These are phyloP conservation scores for Melanostoma mellinum DNA, from an alignment of 2,888 invertebrate species.

Conservation along the genomic window DNA sequence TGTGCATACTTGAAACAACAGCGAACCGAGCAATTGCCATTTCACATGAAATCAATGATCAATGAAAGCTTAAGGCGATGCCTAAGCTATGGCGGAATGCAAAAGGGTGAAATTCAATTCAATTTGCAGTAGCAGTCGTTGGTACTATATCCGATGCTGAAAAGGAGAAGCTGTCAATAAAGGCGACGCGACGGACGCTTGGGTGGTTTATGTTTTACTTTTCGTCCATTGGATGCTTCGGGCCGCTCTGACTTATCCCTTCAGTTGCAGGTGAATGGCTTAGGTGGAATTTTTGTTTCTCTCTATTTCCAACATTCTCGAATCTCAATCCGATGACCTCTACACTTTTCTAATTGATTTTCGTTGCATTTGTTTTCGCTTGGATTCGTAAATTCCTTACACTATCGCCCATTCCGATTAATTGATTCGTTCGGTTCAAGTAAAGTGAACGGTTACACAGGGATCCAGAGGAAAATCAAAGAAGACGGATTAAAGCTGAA, in stretches of 20 bases:
- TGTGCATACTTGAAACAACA: conserved; percentile 59
- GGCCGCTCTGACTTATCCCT: conserved; percentile 25
- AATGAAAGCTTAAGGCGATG: conserved; percentile 61
- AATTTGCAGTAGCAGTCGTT: conserved; percentile 47
- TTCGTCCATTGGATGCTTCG: background rate
- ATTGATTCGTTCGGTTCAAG: conserved; percentile 58
- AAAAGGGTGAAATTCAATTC: conserved; percentile 39
- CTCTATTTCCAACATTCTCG: conserved; percentile 43
- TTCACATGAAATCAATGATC: conserved; percentile 65
- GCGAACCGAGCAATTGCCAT: conserved; percentile 48
- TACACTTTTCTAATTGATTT: conserved; percentile 69
- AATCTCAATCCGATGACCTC: conserved; percentile 49
- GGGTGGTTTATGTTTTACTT: background rate
- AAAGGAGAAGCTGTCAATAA: conserved; percentile 35
- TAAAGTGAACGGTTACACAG: conserved; percentile 17
- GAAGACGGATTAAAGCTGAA: conserved; percentile 26
- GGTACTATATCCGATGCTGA: conserved; percentile 14
- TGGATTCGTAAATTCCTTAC: conserved; percentile 64
- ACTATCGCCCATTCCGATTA: conserved; percentile 47
- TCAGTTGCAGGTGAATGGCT: conserved; percentile 19
- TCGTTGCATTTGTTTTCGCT: conserved; percentile 68
- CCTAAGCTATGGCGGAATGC: conserved; percentile 19
- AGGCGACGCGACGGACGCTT: background rate
- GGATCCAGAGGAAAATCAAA: conserved; percentile 6
- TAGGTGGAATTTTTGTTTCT: conserved; percentile 13